Percentiles rank a stretch among this genome's conserved stretches.
phyloP scores from a whole-genome alignment of 2,888 invertebrate genomes.

The Dolichopus griseipennis region DNA sequence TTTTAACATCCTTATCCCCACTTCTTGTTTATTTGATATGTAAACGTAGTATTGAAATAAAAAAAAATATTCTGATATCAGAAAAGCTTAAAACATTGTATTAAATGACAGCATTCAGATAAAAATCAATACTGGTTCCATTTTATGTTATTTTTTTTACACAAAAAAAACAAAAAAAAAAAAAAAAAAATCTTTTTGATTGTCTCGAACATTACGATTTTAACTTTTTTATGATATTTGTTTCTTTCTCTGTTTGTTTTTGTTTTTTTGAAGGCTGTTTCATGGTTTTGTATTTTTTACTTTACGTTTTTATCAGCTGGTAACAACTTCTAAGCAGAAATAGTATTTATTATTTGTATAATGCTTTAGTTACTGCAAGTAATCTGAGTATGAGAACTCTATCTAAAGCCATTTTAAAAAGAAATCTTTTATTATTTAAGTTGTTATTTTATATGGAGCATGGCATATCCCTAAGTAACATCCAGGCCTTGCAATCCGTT shows the following conservation, averaged over 20 bases:
- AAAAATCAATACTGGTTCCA: not conserved
- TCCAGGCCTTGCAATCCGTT: too few species aligned
- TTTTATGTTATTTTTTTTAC: not conserved
- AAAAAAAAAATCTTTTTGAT: not conserved
- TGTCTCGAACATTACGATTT: not conserved
- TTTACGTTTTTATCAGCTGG: not conserved
- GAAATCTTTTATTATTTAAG: too few species aligned
- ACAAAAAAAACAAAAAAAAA: not conserved
- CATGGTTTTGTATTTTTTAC: not conserved
- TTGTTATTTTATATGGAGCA: too few species aligned
- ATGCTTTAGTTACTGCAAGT: too few species aligned
- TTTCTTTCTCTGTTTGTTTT: not conserved
- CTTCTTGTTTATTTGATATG: not conserved
- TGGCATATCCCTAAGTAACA: too few species aligned
- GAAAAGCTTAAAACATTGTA: not conserved
- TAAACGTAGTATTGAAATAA: not conserved
- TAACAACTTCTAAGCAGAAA: too few species aligned
- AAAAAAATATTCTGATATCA: not conserved
- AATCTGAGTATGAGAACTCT: too few species aligned
- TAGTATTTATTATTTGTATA: too few species aligned
- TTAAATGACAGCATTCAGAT: not conserved
- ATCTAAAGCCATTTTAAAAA: too few species aligned
- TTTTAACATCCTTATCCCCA: not conserved
- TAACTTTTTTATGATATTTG: not conserved
- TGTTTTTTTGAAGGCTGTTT: not conserved